Evolutionary conservation across 2,113 vertebrate species (phyloP), one percentile per base, ranked within the genome.

Genomic region (Actenoides hombroni): DNA sequence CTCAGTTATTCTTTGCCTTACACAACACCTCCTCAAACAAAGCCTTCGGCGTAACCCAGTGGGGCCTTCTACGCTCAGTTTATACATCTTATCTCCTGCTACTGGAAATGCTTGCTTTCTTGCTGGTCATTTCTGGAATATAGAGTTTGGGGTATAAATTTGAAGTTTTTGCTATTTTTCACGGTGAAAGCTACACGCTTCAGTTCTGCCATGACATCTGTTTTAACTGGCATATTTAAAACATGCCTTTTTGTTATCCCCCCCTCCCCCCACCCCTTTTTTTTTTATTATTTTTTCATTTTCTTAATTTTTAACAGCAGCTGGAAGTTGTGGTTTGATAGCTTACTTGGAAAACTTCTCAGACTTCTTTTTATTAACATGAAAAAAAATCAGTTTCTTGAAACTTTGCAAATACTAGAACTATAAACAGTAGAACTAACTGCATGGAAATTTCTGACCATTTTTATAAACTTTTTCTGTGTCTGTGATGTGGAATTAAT

Each of bases 231-330:
- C 23, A 37, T 18, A 54, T 11, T 35, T 10, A 14, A 94, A 83
- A 79, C 12, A 74, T 1, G 4, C 4, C 13, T 28, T 48, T 80
- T 70, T 54, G 16, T 37, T 4, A 7, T 24, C 9, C 48, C 63
- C 29, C 40, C 13, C 40, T 40, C 13, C 2, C 16, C 11, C 7
- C 5, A 11, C 51, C 7, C 13, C 5, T 1, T 11, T 28, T 11
- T 37, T 60, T 37, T 16, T 16, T 21, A 25, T 19, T 40, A 40
- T 37, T n/a, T 37, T 4, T 5, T 4, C 18, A 10, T 31, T 46
- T 53, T 35, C 24, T 61, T 73, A 19, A 56, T 39, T 59, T 71
- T 68, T n/a, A 64, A 51, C 8, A 76, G n/a, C 68, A 53, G 44
- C 7, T 80, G 40, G 39, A 60, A 76, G 35, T 33, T n/a, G 26